Percentiles rank a stretch among this genome's conserved stretches.
Evolutionary conservation across 2,888 invertebrate genomes (phyloP).

Genomic region (Macropis europaea): DNA sequence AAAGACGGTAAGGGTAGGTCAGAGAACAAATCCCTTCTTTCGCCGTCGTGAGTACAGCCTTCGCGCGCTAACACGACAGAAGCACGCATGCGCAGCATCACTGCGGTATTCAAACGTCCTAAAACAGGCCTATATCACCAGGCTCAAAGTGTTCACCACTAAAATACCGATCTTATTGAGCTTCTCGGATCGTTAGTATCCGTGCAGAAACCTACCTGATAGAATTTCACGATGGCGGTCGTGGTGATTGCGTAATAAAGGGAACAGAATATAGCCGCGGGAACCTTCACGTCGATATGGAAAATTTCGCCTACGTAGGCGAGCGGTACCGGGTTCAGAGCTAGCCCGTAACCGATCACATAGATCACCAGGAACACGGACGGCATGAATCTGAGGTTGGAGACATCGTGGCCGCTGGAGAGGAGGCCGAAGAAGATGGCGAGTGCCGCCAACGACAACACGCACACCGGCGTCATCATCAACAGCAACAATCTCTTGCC

Average conservation of each 20-base stretch:
- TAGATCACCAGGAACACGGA: slow-evolving; percentile 72
- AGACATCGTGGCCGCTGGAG: slow-evolving; percentile 65
- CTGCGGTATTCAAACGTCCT: too few species aligned
- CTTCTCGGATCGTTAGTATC: too few species aligned
- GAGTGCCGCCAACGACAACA: slow-evolving; percentile 64
- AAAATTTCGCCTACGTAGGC: slow-evolving; percentile 77
- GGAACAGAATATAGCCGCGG: slow-evolving; percentile 73
- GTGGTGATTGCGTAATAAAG: slow-evolving; percentile 74
- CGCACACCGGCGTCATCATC: slow-evolving; percentile 67
- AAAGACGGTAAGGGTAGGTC: too few species aligned
- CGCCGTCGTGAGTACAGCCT: too few species aligned
- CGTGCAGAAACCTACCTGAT: slow-evolving; percentile 69
- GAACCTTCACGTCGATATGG: slow-evolving; percentile 75
- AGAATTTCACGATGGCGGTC: slow-evolving; percentile 71
- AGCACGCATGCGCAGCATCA: too few species aligned
- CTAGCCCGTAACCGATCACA: slow-evolving; percentile 73
- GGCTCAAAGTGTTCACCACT: too few species aligned
- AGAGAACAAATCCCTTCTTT: too few species aligned
- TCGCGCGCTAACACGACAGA: too few species aligned
- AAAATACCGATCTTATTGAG: too few species aligned
- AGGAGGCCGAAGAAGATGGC: slow-evolving; percentile 72
- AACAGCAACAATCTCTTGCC: slow-evolving; percentile 74
- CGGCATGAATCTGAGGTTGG: slow-evolving; percentile 71
- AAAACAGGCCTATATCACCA: too few species aligned
- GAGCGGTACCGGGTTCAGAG: slow-evolving; percentile 75